Conservation (phyloP, 2,797 vertebrate species). For the Dromococcyx pavoninus region DNA sequence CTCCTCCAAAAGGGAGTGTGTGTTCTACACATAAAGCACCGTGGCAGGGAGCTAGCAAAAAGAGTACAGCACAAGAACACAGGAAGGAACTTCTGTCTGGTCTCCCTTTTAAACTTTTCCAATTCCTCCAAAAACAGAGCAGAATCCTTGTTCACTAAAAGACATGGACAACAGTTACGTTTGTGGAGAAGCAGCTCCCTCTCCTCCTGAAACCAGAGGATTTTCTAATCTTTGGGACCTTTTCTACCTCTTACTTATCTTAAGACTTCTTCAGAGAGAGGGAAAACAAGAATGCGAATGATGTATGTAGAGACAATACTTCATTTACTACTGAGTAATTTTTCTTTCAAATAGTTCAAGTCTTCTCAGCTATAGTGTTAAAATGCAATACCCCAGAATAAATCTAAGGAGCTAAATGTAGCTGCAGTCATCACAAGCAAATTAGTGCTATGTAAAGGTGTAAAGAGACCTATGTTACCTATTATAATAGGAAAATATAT, state of each 20-base stretch:
- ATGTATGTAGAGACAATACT: neutral
- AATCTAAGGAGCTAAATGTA: neutral
- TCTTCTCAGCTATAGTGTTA: neutral
- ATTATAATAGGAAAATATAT: neutral
- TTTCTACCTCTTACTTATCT: neutral
- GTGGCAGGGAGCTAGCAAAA: neutral
- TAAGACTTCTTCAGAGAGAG: neutral
- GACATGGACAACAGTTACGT: neutral
- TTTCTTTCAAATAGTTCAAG: neutral
- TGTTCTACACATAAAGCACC: neutral
- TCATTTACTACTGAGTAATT: neutral
- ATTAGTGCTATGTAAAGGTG: neutral
- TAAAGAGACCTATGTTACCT: neutral
- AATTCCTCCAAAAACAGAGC: neutral
- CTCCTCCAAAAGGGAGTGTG: neutral
- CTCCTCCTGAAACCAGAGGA: neutral
- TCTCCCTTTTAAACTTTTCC: neutral
- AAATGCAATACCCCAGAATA: neutral
- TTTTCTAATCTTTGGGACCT: neutral
- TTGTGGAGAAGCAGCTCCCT: neutral
- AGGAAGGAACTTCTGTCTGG: neutral
- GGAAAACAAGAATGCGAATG: neutral
- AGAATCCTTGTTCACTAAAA: neutral
- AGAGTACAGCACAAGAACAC: neutral
- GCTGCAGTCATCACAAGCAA: neutral